phyloP scores from a whole-genome alignment of 2,113 vertebrate species.

The Leiothrix lutea region DNA sequence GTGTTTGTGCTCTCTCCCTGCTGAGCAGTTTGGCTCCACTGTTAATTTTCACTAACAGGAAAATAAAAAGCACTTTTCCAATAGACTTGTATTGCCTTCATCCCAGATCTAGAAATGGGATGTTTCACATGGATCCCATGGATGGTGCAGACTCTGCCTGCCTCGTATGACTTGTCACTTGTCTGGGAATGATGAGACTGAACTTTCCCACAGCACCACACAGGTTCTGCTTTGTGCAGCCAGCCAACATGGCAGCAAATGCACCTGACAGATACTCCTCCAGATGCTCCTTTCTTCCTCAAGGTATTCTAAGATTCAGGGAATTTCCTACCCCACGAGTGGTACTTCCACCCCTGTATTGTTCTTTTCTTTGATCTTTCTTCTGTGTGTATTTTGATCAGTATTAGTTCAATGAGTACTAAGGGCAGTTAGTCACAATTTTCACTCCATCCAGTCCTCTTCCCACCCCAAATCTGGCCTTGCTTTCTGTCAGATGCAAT shows the following conservation, averaged over 20 bases:
- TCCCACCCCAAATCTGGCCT: not conserved
- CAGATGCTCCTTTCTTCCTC: not conserved
- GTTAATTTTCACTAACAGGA: not conserved
- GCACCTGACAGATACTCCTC: not conserved
- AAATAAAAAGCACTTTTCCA: not conserved
- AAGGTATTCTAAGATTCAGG: not conserved
- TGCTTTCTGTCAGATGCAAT: not conserved
- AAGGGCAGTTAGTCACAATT: not conserved
- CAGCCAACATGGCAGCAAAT: not conserved
- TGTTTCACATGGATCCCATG: not conserved
- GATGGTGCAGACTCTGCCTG: not conserved
- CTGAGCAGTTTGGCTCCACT: not conserved
- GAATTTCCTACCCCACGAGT: not conserved
- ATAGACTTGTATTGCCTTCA: not conserved
- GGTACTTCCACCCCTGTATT: not conserved
- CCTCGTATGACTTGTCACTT: not conserved
- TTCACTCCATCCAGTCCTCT: not conserved
- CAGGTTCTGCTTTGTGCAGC: not conserved
- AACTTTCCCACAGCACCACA: not conserved
- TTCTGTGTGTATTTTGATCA: not conserved
- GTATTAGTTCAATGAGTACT: not conserved
- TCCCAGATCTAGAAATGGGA: not conserved
- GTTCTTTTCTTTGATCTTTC: not conserved
- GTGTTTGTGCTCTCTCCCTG: not conserved
- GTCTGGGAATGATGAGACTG: not conserved